Evolutionary conservation across 2,888 invertebrate species (phyloP).

Genomic region (Campoletis raptor): DNA sequence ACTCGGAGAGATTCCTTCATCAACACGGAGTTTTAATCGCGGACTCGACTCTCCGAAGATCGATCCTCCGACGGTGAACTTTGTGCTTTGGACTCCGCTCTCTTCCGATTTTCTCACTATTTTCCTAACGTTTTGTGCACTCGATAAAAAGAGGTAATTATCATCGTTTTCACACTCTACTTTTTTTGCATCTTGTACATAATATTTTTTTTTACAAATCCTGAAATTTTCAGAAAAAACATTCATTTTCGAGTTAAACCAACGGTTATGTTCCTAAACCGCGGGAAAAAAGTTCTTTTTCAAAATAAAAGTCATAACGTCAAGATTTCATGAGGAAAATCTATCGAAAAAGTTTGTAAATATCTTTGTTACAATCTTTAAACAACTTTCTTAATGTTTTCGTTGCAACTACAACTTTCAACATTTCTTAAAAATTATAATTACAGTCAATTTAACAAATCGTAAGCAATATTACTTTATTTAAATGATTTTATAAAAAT

Average conservation of each 20-base stretch:
- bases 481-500: background rate
- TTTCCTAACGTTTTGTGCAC: conserved; percentile 9
- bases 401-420: background rate
- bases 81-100: conserved; percentile 24
- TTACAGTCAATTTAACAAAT: background rate
- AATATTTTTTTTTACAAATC: background rate
- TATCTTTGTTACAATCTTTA: background rate
- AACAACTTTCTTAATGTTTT: background rate
- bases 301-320: background rate
- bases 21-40: background rate
- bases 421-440: background rate
- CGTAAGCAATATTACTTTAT: background rate
- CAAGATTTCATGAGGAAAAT: too few relatives aligned
- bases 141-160: conserved; percentile 54
- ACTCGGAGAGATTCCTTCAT: conserved; percentile 21
- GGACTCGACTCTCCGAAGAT: background rate
- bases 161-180: background rate
- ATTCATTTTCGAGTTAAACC: background rate
- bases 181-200: background rate
- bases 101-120: conserved; percentile 2
- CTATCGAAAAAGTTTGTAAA: too few relatives aligned
- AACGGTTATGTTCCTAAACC: too few relatives aligned
- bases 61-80: conserved; percentile 55
- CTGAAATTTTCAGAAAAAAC: background rate
- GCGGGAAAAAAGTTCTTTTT: background rate